Evolutionary conservation across 2,888 invertebrate genomes (phyloP).

Genomic region (Caenorhabditis plicata): DNA sequence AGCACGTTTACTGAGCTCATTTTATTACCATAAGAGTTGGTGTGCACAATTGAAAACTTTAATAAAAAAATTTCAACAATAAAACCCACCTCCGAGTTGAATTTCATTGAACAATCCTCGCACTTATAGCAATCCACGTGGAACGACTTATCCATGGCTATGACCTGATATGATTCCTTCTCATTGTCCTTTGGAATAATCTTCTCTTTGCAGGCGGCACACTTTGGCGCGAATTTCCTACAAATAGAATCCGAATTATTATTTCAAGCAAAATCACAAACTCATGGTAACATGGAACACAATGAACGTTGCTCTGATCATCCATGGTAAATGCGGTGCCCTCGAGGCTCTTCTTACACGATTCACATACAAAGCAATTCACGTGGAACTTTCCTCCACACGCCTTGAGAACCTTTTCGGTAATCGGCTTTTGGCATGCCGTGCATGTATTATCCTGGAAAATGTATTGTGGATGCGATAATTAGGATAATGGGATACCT

Average conservation of each 20-base stretch:
- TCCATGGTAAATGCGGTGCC: slow-evolving; percentile 98
- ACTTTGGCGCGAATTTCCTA: slow-evolving; percentile 88
- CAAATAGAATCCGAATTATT: slow-evolving; percentile 21
- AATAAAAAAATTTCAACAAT: too few species aligned
- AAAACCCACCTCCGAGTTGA: slow-evolving; percentile 54
- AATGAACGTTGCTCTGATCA: slow-evolving; percentile 94
- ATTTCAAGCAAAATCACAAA: slow-evolving; percentile 67
- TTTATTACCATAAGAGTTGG: too few species aligned
- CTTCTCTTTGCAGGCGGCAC: slow-evolving; percentile 91
- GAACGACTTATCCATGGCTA: slow-evolving; percentile 82
- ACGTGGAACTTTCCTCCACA: slow-evolving; percentile 45
- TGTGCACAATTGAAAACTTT: too few species aligned
- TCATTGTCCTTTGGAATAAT: slow-evolving; percentile 96
- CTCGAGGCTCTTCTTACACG: slow-evolving; percentile 89
- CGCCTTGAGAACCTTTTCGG: slow-evolving; percentile 72
- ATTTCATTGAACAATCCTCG: slow-evolving; percentile 66
- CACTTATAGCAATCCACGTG: slow-evolving; percentile 66
- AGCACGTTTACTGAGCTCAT: too few species aligned
- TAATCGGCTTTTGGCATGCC: slow-evolving; percentile 88
- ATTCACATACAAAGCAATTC: slow-evolving; percentile 91
- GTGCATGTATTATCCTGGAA: too few species aligned
- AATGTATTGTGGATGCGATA: too few species aligned
- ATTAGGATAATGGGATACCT: too few species aligned
- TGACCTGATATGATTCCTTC: slow-evolving; percentile 94
- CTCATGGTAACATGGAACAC: slow-evolving; percentile 98